Evolutionary conservation across 2,797 vertebrate species (phyloP).

Genomic region (Cyclura pinguis): DNA sequence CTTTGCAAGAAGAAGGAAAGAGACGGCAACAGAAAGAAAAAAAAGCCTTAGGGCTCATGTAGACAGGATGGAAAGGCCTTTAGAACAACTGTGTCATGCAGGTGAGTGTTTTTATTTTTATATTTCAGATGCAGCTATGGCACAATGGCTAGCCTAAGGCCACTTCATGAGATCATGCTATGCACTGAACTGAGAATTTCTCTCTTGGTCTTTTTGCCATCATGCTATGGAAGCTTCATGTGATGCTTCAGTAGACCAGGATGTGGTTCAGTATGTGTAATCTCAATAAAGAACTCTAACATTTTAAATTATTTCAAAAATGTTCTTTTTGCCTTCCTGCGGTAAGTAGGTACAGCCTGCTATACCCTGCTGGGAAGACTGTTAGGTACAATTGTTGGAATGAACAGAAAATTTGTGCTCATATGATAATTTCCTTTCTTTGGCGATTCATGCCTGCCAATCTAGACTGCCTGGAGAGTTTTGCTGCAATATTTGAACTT

Average conservation of each 20-base stretch:
- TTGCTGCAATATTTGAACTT: constrained; percentile 47
- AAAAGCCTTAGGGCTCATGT: too few species aligned
- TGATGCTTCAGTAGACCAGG: neutral
- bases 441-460: constrained; percentile 18
- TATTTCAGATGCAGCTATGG: neutral
- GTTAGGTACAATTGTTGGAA: neutral
- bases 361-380: constrained; percentile 5
- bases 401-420: constrained; percentile 9
- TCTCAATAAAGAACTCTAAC: neutral
- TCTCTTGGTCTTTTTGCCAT: neutral
- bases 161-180: neutral
- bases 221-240: neutral
- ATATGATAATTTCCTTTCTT: constrained; percentile 43
- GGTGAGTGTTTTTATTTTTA: neutral
- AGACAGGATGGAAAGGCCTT: neutral
- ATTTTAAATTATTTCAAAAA: constrained; percentile 3
- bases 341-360: neutral
- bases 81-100: neutral
- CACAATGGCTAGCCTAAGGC: neutral
- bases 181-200: neutral
- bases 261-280: neutral
- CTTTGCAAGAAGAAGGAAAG: too few species aligned
- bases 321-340: neutral
- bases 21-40: too few species aligned
- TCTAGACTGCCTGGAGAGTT: constrained; percentile 34